phyloP scores from a whole-genome alignment of 2,888 invertebrate genomes.

The Apocheima hispidaria region DNA sequence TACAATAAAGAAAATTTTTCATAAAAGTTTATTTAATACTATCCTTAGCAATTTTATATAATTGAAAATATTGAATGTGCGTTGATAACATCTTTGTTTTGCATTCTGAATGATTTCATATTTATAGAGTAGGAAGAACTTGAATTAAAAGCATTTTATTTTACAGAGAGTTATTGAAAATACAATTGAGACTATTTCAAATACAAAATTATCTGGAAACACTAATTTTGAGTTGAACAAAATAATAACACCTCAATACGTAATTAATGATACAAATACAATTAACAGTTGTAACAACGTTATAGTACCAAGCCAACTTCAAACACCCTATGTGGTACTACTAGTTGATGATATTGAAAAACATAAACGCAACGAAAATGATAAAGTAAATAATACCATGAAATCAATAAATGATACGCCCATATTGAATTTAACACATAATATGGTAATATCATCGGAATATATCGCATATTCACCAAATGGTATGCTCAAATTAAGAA shows the following conservation, averaged over 20 bases:
- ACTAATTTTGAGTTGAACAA: background rate
- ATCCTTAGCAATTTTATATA: too few relatives aligned
- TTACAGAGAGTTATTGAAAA: background rate
- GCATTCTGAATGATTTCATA: too few relatives aligned
- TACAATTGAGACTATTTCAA: background rate
- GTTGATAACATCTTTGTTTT: too few relatives aligned
- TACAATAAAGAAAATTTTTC: too few relatives aligned
- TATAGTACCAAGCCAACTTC: background rate
- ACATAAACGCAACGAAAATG: too few relatives aligned
- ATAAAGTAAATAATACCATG: background rate
- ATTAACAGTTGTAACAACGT: background rate
- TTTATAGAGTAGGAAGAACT: background rate
- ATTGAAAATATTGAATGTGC: too few relatives aligned
- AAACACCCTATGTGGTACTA: background rate
- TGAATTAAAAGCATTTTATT: background rate
- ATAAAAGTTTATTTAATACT: too few relatives aligned
- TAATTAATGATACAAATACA: background rate
- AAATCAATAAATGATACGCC: background rate
- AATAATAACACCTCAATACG: background rate
- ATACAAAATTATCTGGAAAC: background rate
- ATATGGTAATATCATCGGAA: too few relatives aligned
- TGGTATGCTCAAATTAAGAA: background rate
- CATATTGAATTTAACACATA: too few relatives aligned
- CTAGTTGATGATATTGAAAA: background rate
- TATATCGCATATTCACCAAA: too few relatives aligned